A percentile compares a stretch with the other conserved stretches of the same genome.
These are phyloP conservation scores for Nudaria mundana DNA, from an alignment of 2,888 invertebrate genomes.

Conservation along the genomic window DNA sequence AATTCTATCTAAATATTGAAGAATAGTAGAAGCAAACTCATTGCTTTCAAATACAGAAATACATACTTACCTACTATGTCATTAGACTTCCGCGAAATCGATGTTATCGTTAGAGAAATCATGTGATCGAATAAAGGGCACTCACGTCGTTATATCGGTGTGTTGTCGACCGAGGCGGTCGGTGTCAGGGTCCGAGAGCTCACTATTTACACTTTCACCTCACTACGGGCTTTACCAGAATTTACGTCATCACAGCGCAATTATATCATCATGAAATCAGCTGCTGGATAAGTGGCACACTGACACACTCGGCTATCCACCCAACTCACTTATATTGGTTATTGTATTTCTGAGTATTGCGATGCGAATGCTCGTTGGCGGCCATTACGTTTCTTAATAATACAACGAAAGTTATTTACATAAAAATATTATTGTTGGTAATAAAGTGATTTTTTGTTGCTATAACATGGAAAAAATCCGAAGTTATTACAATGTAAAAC, in stretches of 20 bases:
- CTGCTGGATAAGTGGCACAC: slow-evolving; percentile 56
- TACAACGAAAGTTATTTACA: slow-evolving; percentile 32
- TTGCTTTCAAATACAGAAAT: too few species aligned
- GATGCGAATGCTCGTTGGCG: slow-evolving; percentile 36
- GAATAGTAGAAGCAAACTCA: too few species aligned
- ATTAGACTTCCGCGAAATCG: slow-evolving; percentile 33
- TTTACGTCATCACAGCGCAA: slow-evolving; percentile 64
- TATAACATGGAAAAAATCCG: too few species aligned
- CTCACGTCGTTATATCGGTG: slow-evolving; percentile 11
- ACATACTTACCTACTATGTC: slow-evolving; percentile 18
- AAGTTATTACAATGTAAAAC: too few species aligned
- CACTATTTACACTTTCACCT: slow-evolving; percentile 69
- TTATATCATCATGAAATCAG: slow-evolving; percentile 72
- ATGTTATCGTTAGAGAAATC: neutral
- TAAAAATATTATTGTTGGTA: too few species aligned
- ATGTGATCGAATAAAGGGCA: slow-evolving; percentile 17
- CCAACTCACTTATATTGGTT: slow-evolving; percentile 38
- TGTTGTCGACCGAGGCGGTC: slow-evolving; percentile 25
- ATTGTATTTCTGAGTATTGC: slow-evolving; percentile 35
- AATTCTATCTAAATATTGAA: too few species aligned
- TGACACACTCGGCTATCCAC: slow-evolving; percentile 40
- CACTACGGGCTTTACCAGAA: slow-evolving; percentile 52
- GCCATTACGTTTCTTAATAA: slow-evolving; percentile 29
- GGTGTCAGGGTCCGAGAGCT: slow-evolving; percentile 49
- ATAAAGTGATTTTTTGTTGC: too few species aligned